Conservation (phyloP, 2,888 invertebrate species). For the Parochlus steinenii region DNA sequence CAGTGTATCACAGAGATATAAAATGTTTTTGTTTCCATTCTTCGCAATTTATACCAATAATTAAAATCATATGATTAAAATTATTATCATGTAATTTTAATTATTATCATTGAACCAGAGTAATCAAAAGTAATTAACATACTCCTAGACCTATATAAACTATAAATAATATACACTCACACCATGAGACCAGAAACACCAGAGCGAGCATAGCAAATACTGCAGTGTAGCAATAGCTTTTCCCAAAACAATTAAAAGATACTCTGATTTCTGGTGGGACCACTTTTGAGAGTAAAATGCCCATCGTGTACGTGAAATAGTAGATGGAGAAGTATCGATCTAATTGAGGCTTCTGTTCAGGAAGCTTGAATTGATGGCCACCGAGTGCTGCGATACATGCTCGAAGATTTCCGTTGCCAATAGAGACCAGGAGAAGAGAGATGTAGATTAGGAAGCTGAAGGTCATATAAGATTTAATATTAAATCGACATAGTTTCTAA, state of each 20-base stretch:
- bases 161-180: constrained; percentile 31
- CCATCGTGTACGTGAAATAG: constrained; percentile 42
- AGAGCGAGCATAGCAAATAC: constrained; percentile 47
- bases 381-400: constrained; percentile 55
- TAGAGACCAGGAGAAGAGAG: constrained; percentile 41
- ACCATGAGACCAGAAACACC: constrained; percentile 39
- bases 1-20: no score
- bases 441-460: constrained; percentile 34
- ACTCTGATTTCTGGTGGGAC: constrained; percentile 45
- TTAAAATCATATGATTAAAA: no score
- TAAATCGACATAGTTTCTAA: no score
- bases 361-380: constrained; percentile 44
- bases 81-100: no score
- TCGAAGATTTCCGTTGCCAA: constrained; percentile 54
- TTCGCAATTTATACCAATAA: no score
- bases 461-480: constrained; percentile 7
- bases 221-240: constrained; percentile 38
- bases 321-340: constrained; percentile 49
- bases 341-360: constrained; percentile 36
- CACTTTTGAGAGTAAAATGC: constrained; percentile 45
- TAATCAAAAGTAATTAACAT: no score
- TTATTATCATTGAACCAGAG: no score
- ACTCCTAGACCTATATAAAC: no score
- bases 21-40: no score
- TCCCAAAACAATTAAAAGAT: constrained; percentile 32